These are phyloP conservation scores for Rafetus swinhoei DNA, from an alignment of 2,113 vertebrate species.

Conservation along the genomic window DNA sequence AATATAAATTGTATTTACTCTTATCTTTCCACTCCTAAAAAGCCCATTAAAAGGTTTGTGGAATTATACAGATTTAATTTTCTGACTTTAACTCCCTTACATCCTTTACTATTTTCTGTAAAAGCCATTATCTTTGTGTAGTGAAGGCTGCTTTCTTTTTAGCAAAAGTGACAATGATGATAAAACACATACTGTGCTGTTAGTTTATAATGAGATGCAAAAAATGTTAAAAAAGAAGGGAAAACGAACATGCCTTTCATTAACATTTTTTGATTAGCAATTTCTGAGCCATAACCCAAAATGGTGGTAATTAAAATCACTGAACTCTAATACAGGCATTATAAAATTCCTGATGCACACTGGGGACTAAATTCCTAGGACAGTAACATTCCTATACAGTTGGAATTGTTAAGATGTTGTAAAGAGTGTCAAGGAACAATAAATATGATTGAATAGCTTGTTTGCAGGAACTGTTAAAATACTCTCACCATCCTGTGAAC, in stretches of 20 bases:
- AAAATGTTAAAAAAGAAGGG: neutral
- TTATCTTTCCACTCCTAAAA: neutral
- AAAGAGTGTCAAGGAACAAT: constrained; percentile 30
- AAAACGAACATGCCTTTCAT: constrained; percentile 40
- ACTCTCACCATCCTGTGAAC: constrained; percentile 13
- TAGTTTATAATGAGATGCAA: neutral
- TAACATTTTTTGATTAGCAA: constrained; percentile 54
- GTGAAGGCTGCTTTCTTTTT: neutral
- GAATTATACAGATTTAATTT: neutral
- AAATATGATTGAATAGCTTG: constrained; percentile 33
- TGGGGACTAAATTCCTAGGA: neutral
- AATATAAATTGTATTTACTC: neutral
- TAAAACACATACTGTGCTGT: neutral
- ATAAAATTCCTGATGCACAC: neutral
- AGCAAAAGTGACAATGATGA: neutral
- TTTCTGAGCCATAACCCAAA: constrained; percentile 48
- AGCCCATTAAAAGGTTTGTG: neutral
- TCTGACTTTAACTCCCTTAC: neutral
- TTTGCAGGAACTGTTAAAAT: constrained; percentile 1
- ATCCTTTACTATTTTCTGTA: neutral
- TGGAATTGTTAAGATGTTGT: neutral
- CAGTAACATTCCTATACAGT: neutral
- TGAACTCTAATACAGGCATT: neutral
- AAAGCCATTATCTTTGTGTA: neutral
- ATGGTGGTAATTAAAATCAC: constrained; percentile 43